phyloP scores from a whole-genome alignment of 2,888 invertebrate genomes.

The Balanococcus diminutus region DNA sequence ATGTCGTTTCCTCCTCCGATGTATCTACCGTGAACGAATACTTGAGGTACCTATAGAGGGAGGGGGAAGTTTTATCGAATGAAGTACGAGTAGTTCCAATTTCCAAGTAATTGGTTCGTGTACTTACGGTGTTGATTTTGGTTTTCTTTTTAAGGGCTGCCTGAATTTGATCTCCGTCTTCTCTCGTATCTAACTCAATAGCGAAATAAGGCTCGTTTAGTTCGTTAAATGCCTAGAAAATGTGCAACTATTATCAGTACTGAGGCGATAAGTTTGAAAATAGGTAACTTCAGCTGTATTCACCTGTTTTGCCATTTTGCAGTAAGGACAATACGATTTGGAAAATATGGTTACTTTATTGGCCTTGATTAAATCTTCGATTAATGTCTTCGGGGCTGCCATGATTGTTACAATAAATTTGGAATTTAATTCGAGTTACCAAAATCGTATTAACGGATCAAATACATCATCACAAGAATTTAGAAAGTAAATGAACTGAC shows the following conservation, averaged over 20 bases:
- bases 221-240: slow-evolving; percentile 74
- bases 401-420: neutral
- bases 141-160: slow-evolving; percentile 77
- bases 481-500: neutral
- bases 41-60: slow-evolving; percentile 80
- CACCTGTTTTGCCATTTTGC: slow-evolving; percentile 86
- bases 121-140: slow-evolving; percentile 79
- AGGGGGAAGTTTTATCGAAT: neutral
- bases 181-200: slow-evolving; percentile 80
- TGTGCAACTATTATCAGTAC: slow-evolving; percentile 6
- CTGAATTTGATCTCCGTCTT: slow-evolving; percentile 81
- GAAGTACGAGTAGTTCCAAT: no score
- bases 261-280: neutral
- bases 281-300: no score
- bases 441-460: neutral
- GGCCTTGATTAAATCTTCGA: slow-evolving; percentile 72
- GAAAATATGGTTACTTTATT: slow-evolving; percentile 90
- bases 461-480: neutral
- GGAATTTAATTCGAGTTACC: neutral
- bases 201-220: slow-evolving; percentile 73
- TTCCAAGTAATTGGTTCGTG: neutral
- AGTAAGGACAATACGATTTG: slow-evolving; percentile 88
- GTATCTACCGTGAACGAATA: slow-evolving; percentile 88
- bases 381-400: slow-evolving; percentile 59
- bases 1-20: slow-evolving; percentile 93